Base-by-base conservation (phyloP, 2,113 vertebrate genomes). In the Indicator maculatus region DNA sequence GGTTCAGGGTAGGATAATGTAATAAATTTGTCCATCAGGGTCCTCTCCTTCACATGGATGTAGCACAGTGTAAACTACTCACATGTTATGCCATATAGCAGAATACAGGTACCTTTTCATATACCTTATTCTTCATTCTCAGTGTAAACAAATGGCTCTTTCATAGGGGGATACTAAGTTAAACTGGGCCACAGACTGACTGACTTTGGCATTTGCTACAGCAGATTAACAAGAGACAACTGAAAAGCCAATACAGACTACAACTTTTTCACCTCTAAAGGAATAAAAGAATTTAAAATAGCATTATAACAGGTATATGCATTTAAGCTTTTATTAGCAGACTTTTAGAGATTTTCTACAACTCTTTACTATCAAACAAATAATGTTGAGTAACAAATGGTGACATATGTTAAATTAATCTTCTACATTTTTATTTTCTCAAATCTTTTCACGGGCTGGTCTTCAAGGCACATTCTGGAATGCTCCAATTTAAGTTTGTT, bases 81-180 rank as follows among this genome's bases (percentile, higher is more conserved):
- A 92, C 96, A 94, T 96, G 94, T 93, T 92, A 73, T 53, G 95
- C 55, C 93, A 95, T 95, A 96, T 93, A 95, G 86, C 75, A 85
- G 44, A 91, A 89, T 91, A 95, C 79, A 70, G 89, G 7, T 79
- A 75, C 77, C 53, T 93, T 70, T 95, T 84, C 56, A 44, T 69
- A 64, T 27, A 66, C 74, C 39, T 94, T 91, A 94, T 67, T 93
- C 71, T 91, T 93, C 74, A 93, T 93, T 61, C 13, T 89, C 70
- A 79, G 30, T 85, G 52, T 90, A 90, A 95, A 88, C 44, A 92
- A 97, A 59, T 53, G 47, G 9, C 27, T 78, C 55, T 94, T 97
- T 96, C 93, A 63, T 39, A 79, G 45, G 65, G 89, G 83, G 17
- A 74, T 50, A 36, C 39, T 85, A 33, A 95, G 69, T 78, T 90